These are phyloP conservation scores for Apodemia zela DNA, from an alignment of 2,888 invertebrate genomes.

Conservation along the genomic window DNA sequence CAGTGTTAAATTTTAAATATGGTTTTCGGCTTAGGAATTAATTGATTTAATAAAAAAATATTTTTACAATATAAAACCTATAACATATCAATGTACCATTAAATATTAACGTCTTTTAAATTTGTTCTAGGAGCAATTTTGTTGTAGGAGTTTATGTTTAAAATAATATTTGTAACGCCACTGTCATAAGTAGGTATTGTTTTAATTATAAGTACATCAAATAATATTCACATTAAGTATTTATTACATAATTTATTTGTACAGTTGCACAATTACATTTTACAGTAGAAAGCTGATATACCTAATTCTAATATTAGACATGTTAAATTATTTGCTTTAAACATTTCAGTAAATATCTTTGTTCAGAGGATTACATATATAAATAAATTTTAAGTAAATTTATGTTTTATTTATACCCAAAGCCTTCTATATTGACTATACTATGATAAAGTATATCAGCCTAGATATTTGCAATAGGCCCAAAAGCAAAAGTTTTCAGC, in stretches of 20 bases:
- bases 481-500: too few species aligned
- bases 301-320: slow-evolving; percentile 40
- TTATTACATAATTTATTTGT: slow-evolving; percentile 43
- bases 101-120: not conserved
- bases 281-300: slow-evolving; percentile 48
- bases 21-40: too few species aligned
- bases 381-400: slow-evolving; percentile 65
- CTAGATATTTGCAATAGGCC: too few species aligned
- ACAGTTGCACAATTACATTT: slow-evolving; percentile 61
- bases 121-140: not conserved
- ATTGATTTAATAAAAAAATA: slow-evolving; percentile 24
- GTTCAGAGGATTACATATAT: slow-evolving; percentile 55
- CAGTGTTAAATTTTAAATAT: too few species aligned
- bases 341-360: slow-evolving; percentile 52
- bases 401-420: slow-evolving; percentile 38
- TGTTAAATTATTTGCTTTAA: slow-evolving; percentile 58
- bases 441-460: too few species aligned
- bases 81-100: slow-evolving; percentile 1
- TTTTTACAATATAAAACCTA: not conserved
- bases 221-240: slow-evolving; percentile 6
- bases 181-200: slow-evolving; percentile 24
- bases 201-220: not conserved
- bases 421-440: too few species aligned
- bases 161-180: not conserved
- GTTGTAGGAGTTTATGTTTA: not conserved